Evolutionary conservation across 1,140 invertebrate species (phyloP), one percentile per base, ranked within the genome.

Genomic region (Tribolium madens): DNA sequence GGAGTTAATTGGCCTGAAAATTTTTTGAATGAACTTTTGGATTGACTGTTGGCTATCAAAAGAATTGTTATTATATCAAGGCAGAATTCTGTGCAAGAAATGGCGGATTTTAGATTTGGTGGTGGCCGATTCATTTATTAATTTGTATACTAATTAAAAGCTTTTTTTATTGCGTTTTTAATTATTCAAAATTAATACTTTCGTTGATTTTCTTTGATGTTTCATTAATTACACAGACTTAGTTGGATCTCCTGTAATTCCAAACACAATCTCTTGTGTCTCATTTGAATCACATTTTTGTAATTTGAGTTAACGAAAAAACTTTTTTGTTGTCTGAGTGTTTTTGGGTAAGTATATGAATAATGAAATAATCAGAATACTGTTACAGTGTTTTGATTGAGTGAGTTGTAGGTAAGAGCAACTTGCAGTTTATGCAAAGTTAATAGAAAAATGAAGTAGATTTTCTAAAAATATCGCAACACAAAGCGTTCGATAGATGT

Each of bases 391-490:
- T 21, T 21, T 1, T 1, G 18, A 21, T 4, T 21, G 18, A 26
- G 21, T 26, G 21, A 4, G 26, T 64, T 26, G 57, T 26, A 26
- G n/a, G 57, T 14, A 10, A 7, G 14, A 57, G 26, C 26, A 64
- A 64, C 33, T 64, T 31, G 26, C 26, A 64, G 26, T 9, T 31
- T 33, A 64, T 64, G 57, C 57, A 64, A 33, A 64, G 57, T 64
- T 64, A 64, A 64, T 64, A 71, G 47, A 71, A 71, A 72, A 72
- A 72, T 52, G 50, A 48, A 52, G 42, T 72, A 33, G 46, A 50
- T 72, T 72, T 50, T 72, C 70, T 72, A 72, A 72, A 72, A 72
- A 72, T 72, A 72, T 71, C 70, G 46, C 42, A 72, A 72, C 13
- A 52, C 70, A 72, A 72, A 52, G 50, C 36, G 18, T 48, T 47